Evolutionary conservation across 2,113 vertebrate genomes (phyloP), one percentile per base, ranked within the genome.

Genomic region (Corythoichthys intestinalis): DNA sequence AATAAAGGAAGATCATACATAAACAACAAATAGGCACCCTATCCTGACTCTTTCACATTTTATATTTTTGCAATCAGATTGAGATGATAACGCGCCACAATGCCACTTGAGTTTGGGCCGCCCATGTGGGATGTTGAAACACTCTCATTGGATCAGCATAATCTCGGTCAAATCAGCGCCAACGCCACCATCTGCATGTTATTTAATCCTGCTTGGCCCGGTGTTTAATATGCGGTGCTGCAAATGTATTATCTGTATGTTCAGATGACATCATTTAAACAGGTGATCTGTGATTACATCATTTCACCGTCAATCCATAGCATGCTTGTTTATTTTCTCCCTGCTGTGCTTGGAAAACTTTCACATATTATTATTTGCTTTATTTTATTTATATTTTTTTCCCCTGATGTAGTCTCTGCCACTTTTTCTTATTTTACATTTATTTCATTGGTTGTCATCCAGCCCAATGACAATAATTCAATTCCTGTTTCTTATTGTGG

Each of bases 161-260:
- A 88, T 84, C 83, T 85, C 77, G 59, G 74, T 78, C 66, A 82
- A 85, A 85, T 82, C 77, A 70, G 77, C 73, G 69, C 82, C 81
- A 83, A 69, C 60, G 67, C 73, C n/a, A 28, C 71, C 50, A 70
- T 77, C 72, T 83, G 76, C 71, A 59, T 58, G 12, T 75, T 69
- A 10, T 83, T 78, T 83, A 86, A 85, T 85, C 83, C 74, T 28
- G 58, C 61, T 34, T 60, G 70, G 66, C 65, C 61, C 65, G 61
- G 67, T 62, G 69, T 79, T 72, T 76, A 77, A 75, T 74, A 79
- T 73, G 65, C 65, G 47, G 49, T 8, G 20, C 53, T 41, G 59
- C 63, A 70, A 58, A 64, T 56, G 59, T 67, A 56, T 65, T 57
- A 71, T 79, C 65, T 49, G 8, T 14, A 50, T 77, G 73, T 69